Conservation (phyloP, 2,888 invertebrate species). For the Tetragonisca angustula region DNA sequence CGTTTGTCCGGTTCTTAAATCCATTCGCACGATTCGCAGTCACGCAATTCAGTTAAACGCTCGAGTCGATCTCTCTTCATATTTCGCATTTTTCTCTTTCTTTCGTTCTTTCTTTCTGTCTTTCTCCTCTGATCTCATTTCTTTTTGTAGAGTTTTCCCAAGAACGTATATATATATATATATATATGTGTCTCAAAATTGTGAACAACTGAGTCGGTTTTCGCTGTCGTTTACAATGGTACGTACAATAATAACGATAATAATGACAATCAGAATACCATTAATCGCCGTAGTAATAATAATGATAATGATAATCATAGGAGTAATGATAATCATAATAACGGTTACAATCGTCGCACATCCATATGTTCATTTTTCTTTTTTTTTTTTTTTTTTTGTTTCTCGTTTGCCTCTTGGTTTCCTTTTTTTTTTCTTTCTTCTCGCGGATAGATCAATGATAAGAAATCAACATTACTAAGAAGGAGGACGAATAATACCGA, state of each 20-base stretch:
- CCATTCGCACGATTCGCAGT: conserved; percentile 38
- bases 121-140: conserved; percentile 26
- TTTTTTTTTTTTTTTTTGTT: background rate
- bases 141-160: conserved; percentile 71
- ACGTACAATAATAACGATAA: conserved; percentile 76
- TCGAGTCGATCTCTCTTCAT: conserved; percentile 61
- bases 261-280: conserved; percentile 78
- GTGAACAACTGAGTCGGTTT: conserved; percentile 82
- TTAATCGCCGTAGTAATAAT: conserved; percentile 75
- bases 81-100: background rate
- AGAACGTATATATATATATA: conserved; percentile 77
- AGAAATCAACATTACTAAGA: conserved; percentile 37
- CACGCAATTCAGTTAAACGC: conserved; percentile 53
- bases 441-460: conserved; percentile 35
- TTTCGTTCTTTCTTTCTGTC: background rate
- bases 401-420: background rate
- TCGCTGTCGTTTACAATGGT: conserved; percentile 81
- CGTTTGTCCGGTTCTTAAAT: background rate
- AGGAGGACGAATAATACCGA: conserved; percentile 67
- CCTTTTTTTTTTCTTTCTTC: background rate
- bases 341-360: conserved; percentile 52
- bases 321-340: conserved; percentile 40
- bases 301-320: conserved; percentile 71
- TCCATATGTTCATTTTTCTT: conserved; percentile 9
- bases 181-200: conserved; percentile 82